Evolutionary conservation across 2,888 invertebrate genomes (phyloP), one percentile per base, ranked within the genome.

Genomic region (Tipula helvola): DNA sequence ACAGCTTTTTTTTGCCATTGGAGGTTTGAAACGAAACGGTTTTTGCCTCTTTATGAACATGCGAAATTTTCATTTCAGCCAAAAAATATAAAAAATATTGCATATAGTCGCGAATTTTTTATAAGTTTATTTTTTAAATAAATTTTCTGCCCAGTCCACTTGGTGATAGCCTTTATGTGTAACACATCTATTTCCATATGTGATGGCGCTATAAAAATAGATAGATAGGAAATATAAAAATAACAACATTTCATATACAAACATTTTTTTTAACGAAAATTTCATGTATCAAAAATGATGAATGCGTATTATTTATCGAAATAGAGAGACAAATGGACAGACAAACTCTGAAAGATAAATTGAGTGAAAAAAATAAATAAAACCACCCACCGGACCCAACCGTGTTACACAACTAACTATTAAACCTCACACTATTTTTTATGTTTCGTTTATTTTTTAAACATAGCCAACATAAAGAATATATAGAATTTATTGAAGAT

Each of bases 11-110:
- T 7, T 41, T n/a, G 10, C n/a, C 5, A 28, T 71, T 71, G 71
- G 71, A 28, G 71, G 12, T 84, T n/a, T 84, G 39, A 84, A 84
- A 84, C n/a, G 84, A 84, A 84, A 84, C 84, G n/a, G n/a, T 84
- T 39, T 84, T 84, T 84, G 84, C 84, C 84, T 84, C 41, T 84
- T 39, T 84, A 28, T 28, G 0, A 71, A 84, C 13, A 39, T 84
- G 83, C 83, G 36, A 83, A 39, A 36, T 84, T 84, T 84, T 84
- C 5, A 16, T 84, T 84, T 84, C 16, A 16, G 16, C 84, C 10
- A 5, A 84, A 84, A 39, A 13, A 18, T 4, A 16, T 16, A n/a
- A 36, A 83, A 83, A 83, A 83, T 83, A 83, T 36, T 36, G 83
- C 83, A 84, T 71, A 28, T 84, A 84, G 13, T 84, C 84, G 84